Evolutionary conservation across 1,140 invertebrate genomes (phyloP).

Genomic region (Nylanderia fulva): DNA sequence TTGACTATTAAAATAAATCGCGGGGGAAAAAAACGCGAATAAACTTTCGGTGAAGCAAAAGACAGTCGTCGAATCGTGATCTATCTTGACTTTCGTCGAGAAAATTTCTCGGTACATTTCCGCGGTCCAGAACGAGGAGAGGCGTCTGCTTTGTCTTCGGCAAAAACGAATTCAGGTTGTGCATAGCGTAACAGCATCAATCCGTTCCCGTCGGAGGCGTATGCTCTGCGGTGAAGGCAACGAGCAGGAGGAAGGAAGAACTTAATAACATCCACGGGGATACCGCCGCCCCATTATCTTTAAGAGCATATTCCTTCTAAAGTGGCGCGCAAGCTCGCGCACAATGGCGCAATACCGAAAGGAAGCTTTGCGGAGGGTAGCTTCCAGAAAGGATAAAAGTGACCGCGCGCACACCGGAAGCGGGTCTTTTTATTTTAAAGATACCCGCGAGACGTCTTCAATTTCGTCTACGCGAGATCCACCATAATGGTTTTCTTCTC

Average conservation of each 20-base stretch:
- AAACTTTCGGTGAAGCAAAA: neutral
- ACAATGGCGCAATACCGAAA: slow-evolving; percentile 56
- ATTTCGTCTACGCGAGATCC: slow-evolving; percentile 20
- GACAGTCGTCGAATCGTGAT: neutral
- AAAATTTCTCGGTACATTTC: neutral
- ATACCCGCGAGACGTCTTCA: neutral
- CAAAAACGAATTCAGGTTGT: neutral
- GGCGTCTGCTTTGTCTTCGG: neutral
- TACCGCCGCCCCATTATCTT: slow-evolving; percentile 60
- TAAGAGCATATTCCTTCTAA: slow-evolving; percentile 69
- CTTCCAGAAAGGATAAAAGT: slow-evolving; percentile 62
- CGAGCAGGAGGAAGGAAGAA: slow-evolving; percentile 29
- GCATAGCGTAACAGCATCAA: slow-evolving; percentile 23
- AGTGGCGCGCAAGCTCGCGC: slow-evolving; percentile 29
- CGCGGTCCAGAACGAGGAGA: no score
- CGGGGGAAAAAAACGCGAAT: neutral
- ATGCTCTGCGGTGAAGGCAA: neutral
- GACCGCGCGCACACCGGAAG: slow-evolving; percentile 42
- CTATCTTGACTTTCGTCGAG: neutral
- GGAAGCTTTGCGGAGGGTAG: neutral
- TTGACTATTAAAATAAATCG: slow-evolving; percentile 4
- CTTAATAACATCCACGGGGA: slow-evolving; percentile 65
- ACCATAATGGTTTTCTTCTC: slow-evolving; percentile 3
- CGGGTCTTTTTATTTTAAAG: no score
- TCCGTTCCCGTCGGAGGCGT: neutral